A percentile compares a stretch with the other conserved stretches of the same genome.
These are phyloP conservation scores for Aradophagus sp. DNA, from an alignment of 1,140 invertebrate genomes.

Conservation along the genomic window DNA sequence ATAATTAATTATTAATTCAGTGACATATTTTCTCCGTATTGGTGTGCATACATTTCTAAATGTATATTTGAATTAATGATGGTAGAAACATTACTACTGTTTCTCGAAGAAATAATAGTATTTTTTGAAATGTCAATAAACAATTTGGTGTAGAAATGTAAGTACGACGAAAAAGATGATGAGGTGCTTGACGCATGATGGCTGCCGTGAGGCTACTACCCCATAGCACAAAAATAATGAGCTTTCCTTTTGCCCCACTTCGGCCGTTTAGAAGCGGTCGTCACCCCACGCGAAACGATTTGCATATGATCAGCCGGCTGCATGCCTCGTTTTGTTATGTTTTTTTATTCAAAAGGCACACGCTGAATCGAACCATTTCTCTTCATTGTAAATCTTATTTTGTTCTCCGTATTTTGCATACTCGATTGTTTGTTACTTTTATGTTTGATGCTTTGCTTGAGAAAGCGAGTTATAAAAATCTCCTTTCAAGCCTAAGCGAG, in stretches of 20 bases:
- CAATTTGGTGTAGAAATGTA: conserved; percentile 39
- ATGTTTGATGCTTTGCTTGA: conserved; percentile 23
- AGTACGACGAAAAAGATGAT: conserved; percentile 27
- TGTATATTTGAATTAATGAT: too few species aligned
- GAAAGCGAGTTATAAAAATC: too few species aligned
- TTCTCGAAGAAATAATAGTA: too few species aligned
- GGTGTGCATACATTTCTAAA: too few species aligned
- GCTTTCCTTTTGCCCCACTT: conserved; percentile 62
- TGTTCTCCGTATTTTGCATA: conserved; percentile 45
- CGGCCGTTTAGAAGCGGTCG: conserved; percentile 43
- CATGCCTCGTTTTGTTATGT: conserved; percentile 60
- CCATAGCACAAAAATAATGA: conserved; percentile 66
- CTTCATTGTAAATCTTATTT: conserved; percentile 55
- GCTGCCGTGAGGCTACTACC: conserved; percentile 63
- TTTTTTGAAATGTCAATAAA: conserved; percentile 45
- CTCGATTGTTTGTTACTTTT: conserved; percentile 42
- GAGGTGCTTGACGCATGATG: conserved; percentile 66
- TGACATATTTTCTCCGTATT: too few species aligned
- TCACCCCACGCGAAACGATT: conserved; percentile 69
- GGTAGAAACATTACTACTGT: too few species aligned
- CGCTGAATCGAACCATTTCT: conserved; percentile 61
- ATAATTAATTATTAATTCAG: too few species aligned
- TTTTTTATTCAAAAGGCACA: conserved; percentile 58
- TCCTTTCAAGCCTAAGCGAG: too few species aligned
- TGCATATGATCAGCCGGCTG: conserved; percentile 68